Evolutionary conservation across 2,113 vertebrate genomes (phyloP).

Genomic region (Cygnus atratus): DNA sequence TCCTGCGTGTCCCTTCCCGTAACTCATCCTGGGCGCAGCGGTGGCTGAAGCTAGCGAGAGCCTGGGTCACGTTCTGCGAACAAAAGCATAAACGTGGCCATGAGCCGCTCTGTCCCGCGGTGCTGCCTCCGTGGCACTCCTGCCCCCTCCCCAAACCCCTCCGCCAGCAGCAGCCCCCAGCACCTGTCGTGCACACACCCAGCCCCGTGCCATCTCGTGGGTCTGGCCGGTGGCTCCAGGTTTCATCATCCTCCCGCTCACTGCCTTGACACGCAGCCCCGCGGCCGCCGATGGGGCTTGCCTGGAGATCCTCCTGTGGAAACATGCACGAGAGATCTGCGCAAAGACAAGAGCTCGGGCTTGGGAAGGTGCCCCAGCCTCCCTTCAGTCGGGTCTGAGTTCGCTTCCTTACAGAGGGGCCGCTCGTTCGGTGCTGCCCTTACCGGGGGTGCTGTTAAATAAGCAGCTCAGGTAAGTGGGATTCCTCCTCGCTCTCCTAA

Average conservation of each 20-base stretch:
- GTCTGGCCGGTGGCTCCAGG: not conserved
- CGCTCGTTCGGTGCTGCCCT: not conserved
- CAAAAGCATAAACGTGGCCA: accelerated
- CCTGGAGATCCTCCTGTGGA: slow-evolving; percentile 27
- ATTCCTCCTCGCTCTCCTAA: not conserved
- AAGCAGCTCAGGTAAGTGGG: slow-evolving; percentile 1
- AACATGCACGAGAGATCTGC: not conserved
- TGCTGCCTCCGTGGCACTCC: no score
- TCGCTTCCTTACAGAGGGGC: not conserved
- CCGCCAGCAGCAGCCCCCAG: not conserved
- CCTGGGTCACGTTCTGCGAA: not conserved
- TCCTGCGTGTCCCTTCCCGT: not conserved
- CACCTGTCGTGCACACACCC: no score
- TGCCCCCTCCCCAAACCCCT: not conserved
- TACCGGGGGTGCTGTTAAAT: slow-evolving; percentile 7
- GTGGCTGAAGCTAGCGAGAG: accelerated
- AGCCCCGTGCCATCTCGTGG: no score
- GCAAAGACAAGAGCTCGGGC: not conserved
- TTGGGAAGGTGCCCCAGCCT: not conserved
- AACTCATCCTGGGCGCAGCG: not conserved
- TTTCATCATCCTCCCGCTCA: slow-evolving; percentile 14
- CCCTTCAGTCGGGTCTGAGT: not conserved
- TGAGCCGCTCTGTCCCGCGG: no score
- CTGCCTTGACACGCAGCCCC: slow-evolving; percentile 1
- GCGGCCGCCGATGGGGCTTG: not conserved